Conservation (phyloP, 2,888 invertebrate species). For the Papilio elwesi region DNA sequence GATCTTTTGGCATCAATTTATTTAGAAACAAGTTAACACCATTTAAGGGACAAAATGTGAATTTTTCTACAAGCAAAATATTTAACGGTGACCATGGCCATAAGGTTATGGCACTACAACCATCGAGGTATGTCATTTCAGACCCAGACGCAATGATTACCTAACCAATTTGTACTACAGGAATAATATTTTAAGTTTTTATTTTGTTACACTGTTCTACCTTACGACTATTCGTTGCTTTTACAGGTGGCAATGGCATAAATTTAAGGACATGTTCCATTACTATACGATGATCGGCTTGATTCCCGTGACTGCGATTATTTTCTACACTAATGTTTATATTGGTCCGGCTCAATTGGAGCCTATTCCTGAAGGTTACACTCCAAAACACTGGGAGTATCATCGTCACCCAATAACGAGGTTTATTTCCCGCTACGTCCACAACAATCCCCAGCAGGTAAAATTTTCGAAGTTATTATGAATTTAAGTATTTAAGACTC, state of each 20-base stretch:
- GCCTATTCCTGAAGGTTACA: conserved; percentile 92
- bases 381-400: conserved; percentile 96
- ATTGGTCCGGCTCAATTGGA: conserved; percentile 92
- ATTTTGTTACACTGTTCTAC: conserved; percentile 38
- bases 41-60: conserved; percentile 66
- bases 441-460: conserved; percentile 88
- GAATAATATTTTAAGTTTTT: conserved; percentile 44
- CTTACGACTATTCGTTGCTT: conserved; percentile 29
- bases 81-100: conserved; percentile 86
- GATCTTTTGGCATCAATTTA: conserved; percentile 73
- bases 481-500: not conserved
- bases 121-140: conserved; percentile 78
- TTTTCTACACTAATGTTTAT: conserved; percentile 89
- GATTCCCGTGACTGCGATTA: conserved; percentile 87
- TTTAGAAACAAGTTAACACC: conserved; percentile 64
- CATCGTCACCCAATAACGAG: conserved; percentile 83
- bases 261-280: conserved; percentile 93
- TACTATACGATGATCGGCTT: conserved; percentile 90
- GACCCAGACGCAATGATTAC: conserved; percentile 64
- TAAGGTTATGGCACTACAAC: conserved; percentile 85
- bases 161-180: conserved; percentile 66
- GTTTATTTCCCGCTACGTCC: conserved; percentile 83
- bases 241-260: conserved; percentile 90
- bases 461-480: not conserved
- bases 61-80: conserved; percentile 67